Base-by-base conservation (phyloP, 1,140 invertebrate genomes). In the Lethocerus indicus region DNA sequence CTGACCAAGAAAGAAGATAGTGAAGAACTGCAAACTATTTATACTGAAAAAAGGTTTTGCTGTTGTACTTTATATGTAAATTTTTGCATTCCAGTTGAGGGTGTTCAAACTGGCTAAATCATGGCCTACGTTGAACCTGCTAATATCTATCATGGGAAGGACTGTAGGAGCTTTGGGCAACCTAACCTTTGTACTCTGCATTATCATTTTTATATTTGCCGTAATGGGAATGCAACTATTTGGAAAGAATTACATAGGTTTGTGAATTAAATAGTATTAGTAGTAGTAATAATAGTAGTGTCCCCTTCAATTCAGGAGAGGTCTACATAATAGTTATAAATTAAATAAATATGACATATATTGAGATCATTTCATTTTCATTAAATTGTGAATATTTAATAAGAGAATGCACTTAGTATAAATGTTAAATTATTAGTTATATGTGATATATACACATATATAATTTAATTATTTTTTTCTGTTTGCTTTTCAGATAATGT, bases 21-120 rank as follows among this genome's bases (percentile, higher is more conserved):
- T 39, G 23, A 39, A 5, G 36, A 39, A 6, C 36, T 20, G 13
- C 4, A 2, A 20, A 39, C 5, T 39, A 20, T 39, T 14, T 39
- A 39, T 13, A 27, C n/a, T 16, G 12, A 18, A 16, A 47, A 51
- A 36, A 48, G 46, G 40, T 35, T n/a, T n/a, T n/a, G n/a, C n/a
- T n/a, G n/a, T n/a, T 18, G 21, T 40, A 9, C 16, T 16, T 39
- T 16, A 18, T 39, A 29, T 14, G 3, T 28, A 2, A 29, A 4
- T 47, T 48, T 45, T 57, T 56, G 47, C 57, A 65, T 78, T 76
- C 60, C 72, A 96, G 92, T 74, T 97, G 56, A 80, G 94, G 76
- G 92, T 98, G 62, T 97, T 98, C 76, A 98, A 98, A 79, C 73
- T 98, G 67, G 94, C 94, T 54, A 96, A 96, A 73, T 97, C 92